These are phyloP conservation scores for Anhinga anhinga DNA, from an alignment of 2,113 vertebrate species.

Conservation along the genomic window DNA sequence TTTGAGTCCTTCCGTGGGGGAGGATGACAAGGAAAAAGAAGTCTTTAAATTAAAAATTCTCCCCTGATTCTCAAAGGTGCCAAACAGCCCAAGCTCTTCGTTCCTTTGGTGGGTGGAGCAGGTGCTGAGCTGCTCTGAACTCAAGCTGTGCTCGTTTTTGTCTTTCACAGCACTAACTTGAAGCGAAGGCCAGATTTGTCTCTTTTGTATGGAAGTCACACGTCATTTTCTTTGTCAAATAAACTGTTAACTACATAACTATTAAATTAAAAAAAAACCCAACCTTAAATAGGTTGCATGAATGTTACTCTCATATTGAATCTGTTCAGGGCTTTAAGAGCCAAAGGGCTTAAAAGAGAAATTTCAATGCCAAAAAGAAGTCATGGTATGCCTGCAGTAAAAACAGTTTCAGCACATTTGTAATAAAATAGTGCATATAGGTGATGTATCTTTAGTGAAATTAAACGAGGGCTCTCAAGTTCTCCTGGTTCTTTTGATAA, in stretches of 20 bases:
- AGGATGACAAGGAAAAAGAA: slow-evolving; percentile 49
- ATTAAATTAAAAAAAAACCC: background rate
- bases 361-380: slow-evolving; percentile 7
- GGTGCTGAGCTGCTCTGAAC: slow-evolving; percentile 51
- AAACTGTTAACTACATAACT: background rate
- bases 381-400: background rate
- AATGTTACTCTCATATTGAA: background rate
- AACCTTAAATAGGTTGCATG: background rate
- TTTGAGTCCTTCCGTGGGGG: slow-evolving; percentile 51
- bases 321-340: background rate
- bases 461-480: slow-evolving; percentile 40
- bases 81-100: slow-evolving; percentile 38
- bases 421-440: background rate
- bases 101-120: slow-evolving; percentile 58
- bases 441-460: slow-evolving; percentile 1
- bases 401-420: background rate
- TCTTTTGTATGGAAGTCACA: slow-evolving; percentile 27
- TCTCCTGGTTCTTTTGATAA: slow-evolving; percentile 24
- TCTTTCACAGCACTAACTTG: slow-evolving; percentile 14
- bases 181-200: slow-evolving; percentile 27
- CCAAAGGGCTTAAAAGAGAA: background rate
- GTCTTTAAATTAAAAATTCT: slow-evolving; percentile 66
- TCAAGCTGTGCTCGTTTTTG: slow-evolving; percentile 63
- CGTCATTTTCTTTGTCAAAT: slow-evolving; percentile 4
- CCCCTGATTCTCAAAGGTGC: slow-evolving; percentile 57